Evolutionary conservation across 2,888 invertebrate genomes (phyloP).

Genomic region (Myathropa florea): DNA sequence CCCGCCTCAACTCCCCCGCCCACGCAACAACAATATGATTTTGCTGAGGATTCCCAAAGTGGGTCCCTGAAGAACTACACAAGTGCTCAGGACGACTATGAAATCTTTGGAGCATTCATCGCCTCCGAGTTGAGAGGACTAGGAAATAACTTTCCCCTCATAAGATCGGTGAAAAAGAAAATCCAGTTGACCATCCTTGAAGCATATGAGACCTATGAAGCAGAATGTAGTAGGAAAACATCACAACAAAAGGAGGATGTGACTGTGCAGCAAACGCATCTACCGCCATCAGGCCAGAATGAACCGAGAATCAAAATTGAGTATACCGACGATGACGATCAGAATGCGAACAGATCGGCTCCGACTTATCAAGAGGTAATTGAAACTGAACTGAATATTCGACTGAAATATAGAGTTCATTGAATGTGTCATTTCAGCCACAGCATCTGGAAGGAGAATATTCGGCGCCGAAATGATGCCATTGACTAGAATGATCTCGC

Average conservation of each 20-base stretch:
- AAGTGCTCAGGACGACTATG: background rate
- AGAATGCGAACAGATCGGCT: background rate
- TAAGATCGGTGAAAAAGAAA: conserved; percentile 6
- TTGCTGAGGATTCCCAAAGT: background rate
- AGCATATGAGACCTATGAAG: background rate
- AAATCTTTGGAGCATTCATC: conserved; percentile 3
- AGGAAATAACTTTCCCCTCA: background rate
- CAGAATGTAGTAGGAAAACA: background rate
- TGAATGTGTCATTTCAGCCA: background rate
- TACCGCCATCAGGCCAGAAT: background rate
- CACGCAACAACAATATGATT: background rate
- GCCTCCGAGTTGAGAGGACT: conserved; percentile 11
- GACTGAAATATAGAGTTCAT: too few species aligned
- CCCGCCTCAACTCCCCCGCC: background rate
- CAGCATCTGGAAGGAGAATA: background rate
- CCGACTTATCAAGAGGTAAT: background rate
- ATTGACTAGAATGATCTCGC: background rate
- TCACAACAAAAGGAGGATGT: background rate
- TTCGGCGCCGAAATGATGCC: background rate
- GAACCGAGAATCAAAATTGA: background rate
- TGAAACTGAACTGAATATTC: background rate
- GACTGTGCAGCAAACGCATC: background rate
- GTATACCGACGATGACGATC: background rate
- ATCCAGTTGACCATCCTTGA: conserved; percentile 12
- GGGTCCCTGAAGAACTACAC: too few species aligned